A percentile compares a stretch with the other conserved stretches of the same genome.
Evolutionary conservation across 2,797 vertebrate genomes (phyloP).

Genomic region (Hozukius guyotensis): DNA sequence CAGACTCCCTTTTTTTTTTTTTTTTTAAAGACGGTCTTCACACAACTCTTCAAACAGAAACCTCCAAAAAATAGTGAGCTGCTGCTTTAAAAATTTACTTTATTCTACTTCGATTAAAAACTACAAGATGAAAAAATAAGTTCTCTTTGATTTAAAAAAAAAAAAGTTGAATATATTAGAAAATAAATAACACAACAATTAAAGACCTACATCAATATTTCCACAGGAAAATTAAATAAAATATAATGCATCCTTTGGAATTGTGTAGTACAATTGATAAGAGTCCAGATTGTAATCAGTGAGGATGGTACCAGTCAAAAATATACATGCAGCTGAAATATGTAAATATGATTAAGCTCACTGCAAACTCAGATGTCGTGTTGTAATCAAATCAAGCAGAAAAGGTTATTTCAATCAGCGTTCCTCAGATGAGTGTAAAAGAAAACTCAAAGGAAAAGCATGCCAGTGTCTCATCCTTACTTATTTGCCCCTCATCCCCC

Average conservation of each 20-base stretch:
- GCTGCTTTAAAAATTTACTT: not conserved
- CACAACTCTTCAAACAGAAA: slow-evolving; percentile 44
- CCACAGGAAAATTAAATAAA: not conserved
- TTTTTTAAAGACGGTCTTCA: slow-evolving; percentile 24
- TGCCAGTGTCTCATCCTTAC: slow-evolving; percentile 42
- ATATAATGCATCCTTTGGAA: not conserved
- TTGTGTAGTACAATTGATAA: not conserved
- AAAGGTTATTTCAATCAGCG: slow-evolving; percentile 64
- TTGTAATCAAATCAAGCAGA: slow-evolving; percentile 55
- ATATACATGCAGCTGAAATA: slow-evolving; percentile 41
- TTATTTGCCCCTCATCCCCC: slow-evolving; percentile 48
- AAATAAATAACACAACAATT: not conserved
- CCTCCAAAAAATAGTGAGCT: slow-evolving; percentile 24
- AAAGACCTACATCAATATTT: not conserved
- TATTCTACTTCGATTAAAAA: not conserved
- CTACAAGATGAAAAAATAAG: not conserved
- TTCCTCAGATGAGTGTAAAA: slow-evolving; percentile 29
- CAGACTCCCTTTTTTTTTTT: not conserved
- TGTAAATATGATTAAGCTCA: slow-evolving; percentile 54
- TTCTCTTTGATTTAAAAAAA: not conserved
- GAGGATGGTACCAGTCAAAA: slow-evolving; percentile 11
- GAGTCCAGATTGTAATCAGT: not conserved
- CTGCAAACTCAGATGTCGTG: slow-evolving; percentile 32
- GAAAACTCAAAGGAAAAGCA: slow-evolving; percentile 26
- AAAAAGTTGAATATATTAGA: not conserved